Evolutionary conservation across 1,140 invertebrate species (phyloP).

Genomic region (Oppia nitens): DNA sequence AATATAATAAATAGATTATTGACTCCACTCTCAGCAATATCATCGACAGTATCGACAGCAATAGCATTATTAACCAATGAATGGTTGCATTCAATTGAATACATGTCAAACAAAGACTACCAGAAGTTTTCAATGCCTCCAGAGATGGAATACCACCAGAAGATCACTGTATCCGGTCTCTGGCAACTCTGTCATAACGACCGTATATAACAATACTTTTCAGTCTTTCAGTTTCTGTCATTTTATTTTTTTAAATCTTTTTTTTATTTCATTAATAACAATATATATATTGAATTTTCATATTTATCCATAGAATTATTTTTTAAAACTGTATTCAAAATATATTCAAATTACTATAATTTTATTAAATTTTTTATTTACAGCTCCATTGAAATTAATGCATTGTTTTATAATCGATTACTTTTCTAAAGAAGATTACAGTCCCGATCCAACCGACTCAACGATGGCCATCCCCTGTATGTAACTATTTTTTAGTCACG

Average conservation of each 20-base stretch:
- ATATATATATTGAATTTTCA: too few species aligned
- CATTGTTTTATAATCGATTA: slow-evolving; percentile 64
- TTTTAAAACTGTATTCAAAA: neutral
- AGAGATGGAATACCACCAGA: slow-evolving; percentile 41
- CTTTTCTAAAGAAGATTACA: slow-evolving; percentile 62
- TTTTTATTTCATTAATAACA: too few species aligned
- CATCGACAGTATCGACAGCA: slow-evolving; percentile 41
- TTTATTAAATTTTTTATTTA: slow-evolving; percentile 17
- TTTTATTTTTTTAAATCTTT: too few species aligned
- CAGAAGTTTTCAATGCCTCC: slow-evolving; percentile 35
- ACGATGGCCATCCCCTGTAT: slow-evolving; percentile 76
- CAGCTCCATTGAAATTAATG: slow-evolving; percentile 26
- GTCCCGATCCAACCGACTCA: slow-evolving; percentile 64
- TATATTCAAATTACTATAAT: neutral
- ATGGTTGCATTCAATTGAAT: slow-evolving; percentile 50
- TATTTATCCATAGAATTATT: neutral
- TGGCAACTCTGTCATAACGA: slow-evolving; percentile 51
- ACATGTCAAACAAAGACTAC: slow-evolving; percentile 43
- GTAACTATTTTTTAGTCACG: too few species aligned
- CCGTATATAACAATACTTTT: slow-evolving; percentile 44
- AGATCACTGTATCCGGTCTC: slow-evolving; percentile 47
- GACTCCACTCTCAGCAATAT: slow-evolving; percentile 42
- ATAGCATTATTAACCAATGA: slow-evolving; percentile 47
- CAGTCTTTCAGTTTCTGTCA: too few species aligned
- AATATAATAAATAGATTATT: too few species aligned